Conservation (phyloP, 2,888 invertebrate genomes). For the Allolobophora icterica region DNA sequence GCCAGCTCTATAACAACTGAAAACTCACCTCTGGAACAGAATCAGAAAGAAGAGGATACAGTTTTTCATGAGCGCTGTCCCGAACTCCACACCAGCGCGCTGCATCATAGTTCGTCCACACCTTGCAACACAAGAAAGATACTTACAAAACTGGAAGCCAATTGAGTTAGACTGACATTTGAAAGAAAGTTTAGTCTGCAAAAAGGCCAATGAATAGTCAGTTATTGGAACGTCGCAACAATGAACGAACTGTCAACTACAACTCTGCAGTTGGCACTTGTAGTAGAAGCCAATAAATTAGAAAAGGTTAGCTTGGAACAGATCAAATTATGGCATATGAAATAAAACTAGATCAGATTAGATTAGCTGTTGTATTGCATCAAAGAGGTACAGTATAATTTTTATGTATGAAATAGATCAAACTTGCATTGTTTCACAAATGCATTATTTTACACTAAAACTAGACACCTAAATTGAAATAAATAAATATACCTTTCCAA, state of each 20-base stretch:
- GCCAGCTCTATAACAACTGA: not conserved
- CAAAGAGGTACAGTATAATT: not conserved
- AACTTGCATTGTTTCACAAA: not conserved
- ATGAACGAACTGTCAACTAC: not conserved
- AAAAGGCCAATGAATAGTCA: not conserved
- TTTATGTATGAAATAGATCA: not conserved
- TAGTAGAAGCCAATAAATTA: not conserved
- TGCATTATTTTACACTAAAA: not conserved
- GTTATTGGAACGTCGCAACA: not conserved
- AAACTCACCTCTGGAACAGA: conserved; percentile 80
- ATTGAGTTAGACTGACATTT: not conserved
- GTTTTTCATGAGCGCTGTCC: conserved; percentile 94
- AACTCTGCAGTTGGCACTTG: not conserved
- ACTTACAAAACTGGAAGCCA: not conserved
- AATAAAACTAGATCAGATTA: not conserved
- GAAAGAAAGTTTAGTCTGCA: not conserved
- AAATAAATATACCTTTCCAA: conserved; percentile 72
- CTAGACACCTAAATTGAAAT: not conserved
- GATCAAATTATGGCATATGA: not conserved
- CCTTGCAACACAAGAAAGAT: conserved; percentile 48
- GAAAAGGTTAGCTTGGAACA: not conserved
- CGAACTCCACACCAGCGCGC: conserved; percentile 88
- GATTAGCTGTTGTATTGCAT: not conserved
- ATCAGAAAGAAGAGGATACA: conserved; percentile 81
- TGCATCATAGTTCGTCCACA: conserved; percentile 64